Percentiles rank a stretch among this genome's conserved stretches.
Conservation (phyloP, 2,797 vertebrate species). For the Clarias pachynema region DNA sequence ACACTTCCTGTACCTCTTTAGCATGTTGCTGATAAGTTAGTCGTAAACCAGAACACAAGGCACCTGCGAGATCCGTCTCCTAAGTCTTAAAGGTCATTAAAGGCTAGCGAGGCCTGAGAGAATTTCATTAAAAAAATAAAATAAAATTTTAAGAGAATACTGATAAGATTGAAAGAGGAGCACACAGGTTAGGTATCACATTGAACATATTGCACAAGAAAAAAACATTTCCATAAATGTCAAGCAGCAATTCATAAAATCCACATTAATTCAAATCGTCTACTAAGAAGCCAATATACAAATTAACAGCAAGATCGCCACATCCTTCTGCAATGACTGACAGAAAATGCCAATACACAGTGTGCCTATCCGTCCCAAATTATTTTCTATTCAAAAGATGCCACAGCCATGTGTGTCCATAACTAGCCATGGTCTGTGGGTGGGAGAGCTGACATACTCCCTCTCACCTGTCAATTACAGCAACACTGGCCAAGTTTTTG, state of each 20-base stretch:
- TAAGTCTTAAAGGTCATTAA: slow-evolving; percentile 58
- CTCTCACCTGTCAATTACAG: neutral
- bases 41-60: slow-evolving; percentile 5
- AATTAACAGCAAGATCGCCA: neutral
- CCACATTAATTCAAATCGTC: slow-evolving; percentile 9
- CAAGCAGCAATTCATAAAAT: slow-evolving; percentile 31
- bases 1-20: slow-evolving; percentile 1
- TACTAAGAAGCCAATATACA: neutral
- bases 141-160: slow-evolving; percentile 56
- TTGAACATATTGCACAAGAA: neutral
- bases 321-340: neutral
- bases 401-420: neutral
- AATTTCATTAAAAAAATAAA: slow-evolving; percentile 58
- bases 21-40: neutral
- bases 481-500: neutral
- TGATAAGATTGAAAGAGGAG: slow-evolving; percentile 68
- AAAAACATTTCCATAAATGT: slow-evolving; percentile 19
- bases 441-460: neutral
- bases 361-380: neutral
- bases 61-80: slow-evolving; percentile 13
- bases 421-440: neutral
- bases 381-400: neutral
- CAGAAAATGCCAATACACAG: neutral
- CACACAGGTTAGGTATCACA: slow-evolving; percentile 40
- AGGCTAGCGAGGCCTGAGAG: slow-evolving; percentile 58